Base-by-base conservation (phyloP, 92 coral and sea anemone genomes). In the Zoanthus sociatus region DNA sequence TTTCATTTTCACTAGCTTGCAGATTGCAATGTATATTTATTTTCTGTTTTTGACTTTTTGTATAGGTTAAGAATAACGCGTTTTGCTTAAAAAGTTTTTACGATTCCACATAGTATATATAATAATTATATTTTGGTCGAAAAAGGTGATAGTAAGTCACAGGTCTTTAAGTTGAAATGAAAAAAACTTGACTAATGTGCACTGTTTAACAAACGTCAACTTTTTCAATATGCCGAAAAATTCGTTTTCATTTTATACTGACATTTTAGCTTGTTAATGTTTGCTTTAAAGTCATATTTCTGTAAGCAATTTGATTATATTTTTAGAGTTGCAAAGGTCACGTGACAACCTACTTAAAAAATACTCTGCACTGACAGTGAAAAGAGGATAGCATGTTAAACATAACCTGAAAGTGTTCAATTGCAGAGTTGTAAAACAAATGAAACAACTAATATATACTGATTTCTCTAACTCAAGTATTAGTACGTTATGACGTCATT, bases 171-270 rank as follows among this genome's bases (percentile, higher is more conserved):
- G 66, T 58, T 58, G 18, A 58, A 58, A 58, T 58, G 66, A 58
- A 58, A 58, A 58, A 58, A 58, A 58, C n/a, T 58, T 58, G 66
- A 58, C 66, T 58, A 58, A 58, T 58, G 66, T 58, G 66, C 55
- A 50, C 55, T 50, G 55, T 50, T 50, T 50, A 50, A 50, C 55
- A 50, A 50, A 50, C 55, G 55, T 58, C 66, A 58, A 58, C 66
- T 58, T 58, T 58, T 58, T 58, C 66, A 58, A 58, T 58, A 58
- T 58, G n/a, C 66, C 66, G 66, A 58, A 58, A 58, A 58, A 58
- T 58, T 58, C 66, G 66, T 58, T 58, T 58, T 58, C 66, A 58
- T 58, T 58, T 58, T 58, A 21, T 58, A 58, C 66, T 58, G 66
- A 58, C 3, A 58, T 58, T 58, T 12, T 58, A 58, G 66, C 66